Percentiles rank a stretch among this genome's conserved stretches.
Conservation (phyloP, 2,797 vertebrate genomes). For the Hipposideros larvatus region DNA sequence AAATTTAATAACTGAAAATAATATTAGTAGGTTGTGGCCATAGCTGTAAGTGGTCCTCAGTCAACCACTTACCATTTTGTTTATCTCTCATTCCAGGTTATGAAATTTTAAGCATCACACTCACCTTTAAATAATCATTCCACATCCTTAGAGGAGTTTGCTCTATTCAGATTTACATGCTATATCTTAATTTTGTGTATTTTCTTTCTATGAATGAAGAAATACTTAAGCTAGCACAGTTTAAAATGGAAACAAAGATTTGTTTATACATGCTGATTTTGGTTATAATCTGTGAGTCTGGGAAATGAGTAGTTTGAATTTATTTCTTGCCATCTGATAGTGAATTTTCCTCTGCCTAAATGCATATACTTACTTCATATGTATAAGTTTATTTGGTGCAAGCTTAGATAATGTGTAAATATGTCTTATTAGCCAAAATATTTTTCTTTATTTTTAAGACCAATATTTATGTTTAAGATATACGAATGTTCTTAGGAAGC, state of each 20-base stretch:
- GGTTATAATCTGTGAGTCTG: conserved; percentile 48
- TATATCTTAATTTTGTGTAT: conserved; percentile 67
- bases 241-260: conserved; percentile 67
- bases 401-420: conserved; percentile 50
- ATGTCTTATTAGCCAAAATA: conserved; percentile 41
- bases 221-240: conserved; percentile 59
- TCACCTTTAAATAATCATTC: conserved; percentile 77
- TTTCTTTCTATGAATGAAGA: conserved; percentile 63
- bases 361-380: conserved; percentile 49
- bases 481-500: not conserved
- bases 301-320: conserved; percentile 60
- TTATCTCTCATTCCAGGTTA: conserved; percentile 75
- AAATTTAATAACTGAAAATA: conserved; percentile 75
- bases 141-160: conserved; percentile 49
- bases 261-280: conserved; percentile 41
- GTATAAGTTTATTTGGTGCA: conserved; percentile 18
- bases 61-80: conserved; percentile 74
- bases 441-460: conserved; percentile 61
- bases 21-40: conserved; percentile 53
- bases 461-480: conserved; percentile 40
- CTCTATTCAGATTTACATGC: conserved; percentile 30
- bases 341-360: conserved; percentile 26
- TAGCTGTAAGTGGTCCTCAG: conserved; percentile 60
- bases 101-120: conserved; percentile 69
- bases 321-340: conserved; percentile 57